Base-by-base conservation (phyloP, 2,888 invertebrate species). In the Zaprionus lineosus region DNA sequence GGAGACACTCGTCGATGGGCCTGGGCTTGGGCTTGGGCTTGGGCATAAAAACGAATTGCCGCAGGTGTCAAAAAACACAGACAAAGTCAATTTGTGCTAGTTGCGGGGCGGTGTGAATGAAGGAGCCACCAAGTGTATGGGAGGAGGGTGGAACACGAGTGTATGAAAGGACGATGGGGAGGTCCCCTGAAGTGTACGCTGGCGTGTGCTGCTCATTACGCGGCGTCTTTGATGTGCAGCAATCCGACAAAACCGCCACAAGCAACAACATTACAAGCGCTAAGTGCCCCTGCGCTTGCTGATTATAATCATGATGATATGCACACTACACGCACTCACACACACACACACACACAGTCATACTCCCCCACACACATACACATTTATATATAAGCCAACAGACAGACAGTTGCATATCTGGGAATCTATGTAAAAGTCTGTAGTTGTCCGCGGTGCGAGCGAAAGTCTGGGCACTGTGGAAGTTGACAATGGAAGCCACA, bases 31-130 rank as follows among this genome's bases (percentile, higher is more conserved):
- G n/a, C n/a, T n/a, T 9, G 37, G 33, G 68, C 47, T 29, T 64
- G 75, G 71, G 59, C 59, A 62, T 51, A 59, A 60, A 70, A 82
- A 77, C 61, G 85, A 78, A 84, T 82, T 84, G 78, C 78, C 78
- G 78, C 78, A 79, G 78, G 78, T 79, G 78, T 84, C 79, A 82
- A 82, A 79, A 79, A 82, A 79, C 83, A 79, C 78, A 79, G 83
- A 84, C 78, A 79, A 79, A 84, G 78, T 79, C 78, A 82, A 79
- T 79, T 79, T 84, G 67, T 63, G 58, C 61, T 71, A 56, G 59
- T 68, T 67, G 82, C 68, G 57, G 62, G 46, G 43, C 26, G 43
- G 43, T 14, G 26, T 26, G 26, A 37, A 34, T 18, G 16, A 11
- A 19, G 16, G 43, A 24, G 15, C 26, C 24, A 24, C 8, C 24